These are phyloP conservation scores for Melanostoma mellinum DNA, from an alignment of 2,888 invertebrate genomes.

Conservation along the genomic window DNA sequence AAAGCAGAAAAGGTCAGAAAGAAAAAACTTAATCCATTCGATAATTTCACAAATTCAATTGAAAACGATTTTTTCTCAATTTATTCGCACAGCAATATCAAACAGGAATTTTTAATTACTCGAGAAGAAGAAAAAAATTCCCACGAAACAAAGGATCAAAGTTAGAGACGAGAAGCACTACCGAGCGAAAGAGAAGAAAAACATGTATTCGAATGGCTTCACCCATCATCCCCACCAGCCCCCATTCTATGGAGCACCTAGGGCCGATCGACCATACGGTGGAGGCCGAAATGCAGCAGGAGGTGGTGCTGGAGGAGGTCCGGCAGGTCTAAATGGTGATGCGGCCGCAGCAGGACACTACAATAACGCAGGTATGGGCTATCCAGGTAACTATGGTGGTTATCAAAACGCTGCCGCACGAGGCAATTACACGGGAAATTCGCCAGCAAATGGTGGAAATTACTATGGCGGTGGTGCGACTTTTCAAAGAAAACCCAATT, in stretches of 20 bases:
- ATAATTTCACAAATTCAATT: conserved; percentile 65
- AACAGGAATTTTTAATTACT: conserved; percentile 72
- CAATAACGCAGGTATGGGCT: conserved; percentile 60
- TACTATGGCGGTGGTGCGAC: conserved; percentile 76
- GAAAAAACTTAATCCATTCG: conserved; percentile 60
- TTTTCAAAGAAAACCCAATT: conserved; percentile 79
- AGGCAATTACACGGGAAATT: conserved; percentile 75
- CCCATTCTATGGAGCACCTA: conserved; percentile 71
- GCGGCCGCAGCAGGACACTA: conserved; percentile 66
- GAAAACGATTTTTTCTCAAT: conserved; percentile 58
- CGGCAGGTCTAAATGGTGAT: conserved; percentile 62
- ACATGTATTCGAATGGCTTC: conserved; percentile 74
- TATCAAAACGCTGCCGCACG: conserved; percentile 77
- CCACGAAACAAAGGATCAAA: conserved; percentile 74
- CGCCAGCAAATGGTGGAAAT: conserved; percentile 77
- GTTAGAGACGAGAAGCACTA: conserved; percentile 75
- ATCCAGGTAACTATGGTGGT: conserved; percentile 66
- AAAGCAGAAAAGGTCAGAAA: conserved; percentile 72
- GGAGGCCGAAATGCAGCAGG: conserved; percentile 73
- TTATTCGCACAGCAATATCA: conserved; percentile 57
- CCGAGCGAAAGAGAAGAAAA: conserved; percentile 74
- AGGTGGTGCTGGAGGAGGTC: conserved; percentile 68
- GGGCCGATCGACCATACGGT: conserved; percentile 72
- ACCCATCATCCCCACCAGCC: conserved; percentile 74
- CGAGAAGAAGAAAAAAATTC: conserved; percentile 62